Base-by-base conservation (phyloP, 2,113 vertebrate genomes). In the Micronycteris hirsuta region DNA sequence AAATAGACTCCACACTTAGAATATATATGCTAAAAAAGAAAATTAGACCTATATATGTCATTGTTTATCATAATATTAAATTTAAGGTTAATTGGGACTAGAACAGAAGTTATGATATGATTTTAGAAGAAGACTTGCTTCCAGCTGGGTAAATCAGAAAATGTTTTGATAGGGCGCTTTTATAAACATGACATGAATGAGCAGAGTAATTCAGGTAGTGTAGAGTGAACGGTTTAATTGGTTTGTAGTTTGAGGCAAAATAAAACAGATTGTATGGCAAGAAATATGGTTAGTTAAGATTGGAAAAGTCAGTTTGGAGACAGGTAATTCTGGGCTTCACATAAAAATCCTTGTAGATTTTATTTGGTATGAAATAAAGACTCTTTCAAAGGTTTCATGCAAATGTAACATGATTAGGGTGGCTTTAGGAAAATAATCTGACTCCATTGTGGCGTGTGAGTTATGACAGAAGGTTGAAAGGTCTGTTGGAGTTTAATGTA, bases 261-360 rank as follows among this genome's bases (percentile, higher is more conserved):
- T 93, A 81, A 93, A 96, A 67, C 65, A 93, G 87, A 92, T 94
- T 90, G 20, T 93, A 49, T 85, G 70, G 45, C 52, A 96, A 84
- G 73, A 96, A 93, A 97, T 92, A 91, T 77, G 92, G 96, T 96
- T 96, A 96, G 58, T 86, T 77, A 78, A 92, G 78, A 97, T 96
- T 94, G 82, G 90, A 91, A 97, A 96, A 96, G 76, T 85, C 36
- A 17, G 68, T 86, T 84, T 94, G 38, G 74, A 78, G 36, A 95
- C 45, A 95, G 45, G 73, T 68, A 93, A 91, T 93, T 96, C 54
- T 92, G 70, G 33, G 16, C 84, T 91, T 93, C 85, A 94, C 65
- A 92, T 92, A 61, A 52, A 90, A 95, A 95, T 88, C 88, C 93
- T 77, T 20, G 9, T 96, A 92, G 61, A 95, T 95, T 94, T 95